Base-by-base conservation (phyloP, 2,113 vertebrate genomes). In the Osmerus eperlanus region DNA sequence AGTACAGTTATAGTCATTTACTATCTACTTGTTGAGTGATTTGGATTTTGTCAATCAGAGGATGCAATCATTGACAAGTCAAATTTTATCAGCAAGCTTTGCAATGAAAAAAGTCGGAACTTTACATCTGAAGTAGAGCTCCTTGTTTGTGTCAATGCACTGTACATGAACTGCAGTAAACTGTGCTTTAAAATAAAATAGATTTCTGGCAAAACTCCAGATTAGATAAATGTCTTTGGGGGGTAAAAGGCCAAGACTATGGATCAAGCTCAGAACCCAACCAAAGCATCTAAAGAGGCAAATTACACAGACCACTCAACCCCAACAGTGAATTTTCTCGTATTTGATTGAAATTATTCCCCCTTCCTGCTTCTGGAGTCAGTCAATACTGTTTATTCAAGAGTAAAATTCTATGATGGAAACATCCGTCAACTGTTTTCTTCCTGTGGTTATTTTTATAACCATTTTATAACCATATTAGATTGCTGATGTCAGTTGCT, bases 321-420 rank as follows among this genome's bases (percentile, higher is more conserved):
- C 60, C 58, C 25, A 25, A 21, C 67, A 75, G 32, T 56, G 28
- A 56, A 59, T 53, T 19, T 53, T 51, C 65, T 69, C 2, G 3
- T 9, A 28, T 61, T 54, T 70, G 67, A 71, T 74, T 74, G 61
- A 78, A 47, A 47, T 71, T 61, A 71, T 65, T 19, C 68, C 55
- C 69, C 61, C 25, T 71, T 70, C 60, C 32, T 60, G 55, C 16
- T 18, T 53, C 54, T 52, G 62, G 62, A 29, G 47, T 53, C 28
- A 67, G 71, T 66, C 62, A 74, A 29, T 60, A 19, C 36, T 23
- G 41, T 67, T 66, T 74, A 61, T 61, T 18, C 56, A 60, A 65
- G 60, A 16, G 47, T 61, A 70, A 70, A 47, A 67, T 61, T 54
- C 41, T 18, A 67, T 47, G 51, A 56, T 64, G 18, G 16, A 32